Conservation (phyloP, 1,140 invertebrate genomes). For the Gonatopus flavifemur region DNA sequence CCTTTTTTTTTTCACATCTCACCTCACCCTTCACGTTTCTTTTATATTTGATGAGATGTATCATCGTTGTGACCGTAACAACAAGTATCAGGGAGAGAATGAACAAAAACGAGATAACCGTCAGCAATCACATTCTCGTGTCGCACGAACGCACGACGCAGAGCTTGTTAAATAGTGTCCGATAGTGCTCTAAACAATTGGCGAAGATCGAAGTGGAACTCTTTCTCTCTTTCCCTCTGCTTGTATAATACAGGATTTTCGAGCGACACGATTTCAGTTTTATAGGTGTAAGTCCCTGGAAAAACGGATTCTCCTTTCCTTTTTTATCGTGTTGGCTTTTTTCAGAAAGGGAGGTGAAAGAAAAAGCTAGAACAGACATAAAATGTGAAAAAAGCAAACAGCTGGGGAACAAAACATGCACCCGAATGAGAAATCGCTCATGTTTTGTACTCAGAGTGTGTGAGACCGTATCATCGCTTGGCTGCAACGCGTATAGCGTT, state of each 20-base stretch:
- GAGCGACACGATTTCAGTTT: constrained; percentile 35
- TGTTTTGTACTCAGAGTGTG: too few relatives aligned
- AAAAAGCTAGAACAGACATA: too few relatives aligned
- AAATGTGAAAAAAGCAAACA: too few relatives aligned
- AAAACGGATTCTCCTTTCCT: constrained; percentile 29
- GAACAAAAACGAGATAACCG: background rate
- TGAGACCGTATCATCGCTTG: too few relatives aligned
- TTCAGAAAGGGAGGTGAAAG: too few relatives aligned
- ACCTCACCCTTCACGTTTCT: background rate
- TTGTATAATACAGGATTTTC: background rate
- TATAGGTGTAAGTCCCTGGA: constrained; percentile 26
- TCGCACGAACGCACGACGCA: constrained; percentile 17
- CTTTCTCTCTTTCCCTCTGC: background rate
- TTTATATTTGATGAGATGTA: background rate
- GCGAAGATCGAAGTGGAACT: constrained; percentile 31
- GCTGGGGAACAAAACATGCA: too few relatives aligned
- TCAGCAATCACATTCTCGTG: background rate
- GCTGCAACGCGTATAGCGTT: too few relatives aligned
- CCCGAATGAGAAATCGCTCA: too few relatives aligned
- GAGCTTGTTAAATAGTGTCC: constrained; percentile 31
- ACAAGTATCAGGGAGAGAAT: background rate
- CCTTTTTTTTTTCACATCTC: background rate
- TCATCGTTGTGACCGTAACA: background rate
- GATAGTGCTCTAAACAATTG: constrained; percentile 36
- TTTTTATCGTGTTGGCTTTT: constrained; percentile 17